Evolutionary conservation across 1,140 invertebrate genomes (phyloP).

Genomic region (Penaeus chinensis): DNA sequence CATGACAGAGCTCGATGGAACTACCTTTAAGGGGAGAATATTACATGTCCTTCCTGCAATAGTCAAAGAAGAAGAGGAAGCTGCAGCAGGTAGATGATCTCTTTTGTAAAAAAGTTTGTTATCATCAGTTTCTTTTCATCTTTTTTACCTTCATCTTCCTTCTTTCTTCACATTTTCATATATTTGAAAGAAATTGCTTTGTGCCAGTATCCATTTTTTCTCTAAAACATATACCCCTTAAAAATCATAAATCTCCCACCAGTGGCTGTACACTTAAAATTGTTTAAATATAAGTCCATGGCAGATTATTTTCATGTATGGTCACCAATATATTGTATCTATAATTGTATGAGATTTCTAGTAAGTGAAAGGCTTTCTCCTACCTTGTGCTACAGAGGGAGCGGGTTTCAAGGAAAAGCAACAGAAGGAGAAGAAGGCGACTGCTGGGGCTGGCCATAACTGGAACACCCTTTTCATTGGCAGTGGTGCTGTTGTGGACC

Average conservation of each 20-base stretch:
- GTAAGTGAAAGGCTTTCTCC: background rate
- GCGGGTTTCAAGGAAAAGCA: constrained; percentile 89
- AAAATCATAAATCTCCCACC: too few relatives aligned
- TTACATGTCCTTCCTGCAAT: constrained; percentile 89
- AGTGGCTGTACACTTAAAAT: too few relatives aligned
- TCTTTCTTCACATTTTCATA: too few relatives aligned
- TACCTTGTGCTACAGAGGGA: constrained; percentile 69
- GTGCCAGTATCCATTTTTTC: too few relatives aligned
- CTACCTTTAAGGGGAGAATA: constrained; percentile 89
- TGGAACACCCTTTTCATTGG: constrained; percentile 98
- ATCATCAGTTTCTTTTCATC: background rate
- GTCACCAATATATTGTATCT: background rate
- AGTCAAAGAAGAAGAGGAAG: constrained; percentile 19
- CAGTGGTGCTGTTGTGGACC: constrained; percentile 91
- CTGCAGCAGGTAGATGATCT: constrained; percentile 22
- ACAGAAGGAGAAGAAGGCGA: constrained; percentile 80
- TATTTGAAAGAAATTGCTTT: too few relatives aligned
- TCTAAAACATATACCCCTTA: too few relatives aligned
- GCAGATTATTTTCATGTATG: too few relatives aligned
- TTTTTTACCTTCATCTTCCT: too few relatives aligned
- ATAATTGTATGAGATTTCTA: background rate
- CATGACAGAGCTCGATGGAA: constrained; percentile 88
- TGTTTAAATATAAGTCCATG: too few relatives aligned
- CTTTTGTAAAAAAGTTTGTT: background rate
- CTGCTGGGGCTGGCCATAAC: constrained; percentile 84